Conservation (phyloP, 1,140 invertebrate genomes). For the Metopolophium dirhodum region DNA sequence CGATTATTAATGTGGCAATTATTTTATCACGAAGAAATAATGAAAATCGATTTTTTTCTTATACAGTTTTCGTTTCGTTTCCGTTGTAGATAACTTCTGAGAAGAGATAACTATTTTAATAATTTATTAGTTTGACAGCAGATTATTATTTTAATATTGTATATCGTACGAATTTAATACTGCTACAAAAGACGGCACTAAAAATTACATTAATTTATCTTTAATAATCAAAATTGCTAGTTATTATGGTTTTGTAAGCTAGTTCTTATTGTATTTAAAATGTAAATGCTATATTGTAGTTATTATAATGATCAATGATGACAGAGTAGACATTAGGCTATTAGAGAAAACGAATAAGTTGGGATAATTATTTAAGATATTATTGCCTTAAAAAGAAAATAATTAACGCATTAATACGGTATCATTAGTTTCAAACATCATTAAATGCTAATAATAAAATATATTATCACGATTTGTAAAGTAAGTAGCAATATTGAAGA, state of each 20-base stretch:
- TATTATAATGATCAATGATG: background rate
- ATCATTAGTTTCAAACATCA: background rate
- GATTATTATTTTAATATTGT: conserved; percentile 1
- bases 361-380: background rate
- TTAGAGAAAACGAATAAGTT: background rate
- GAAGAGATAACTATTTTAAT: conserved; percentile 4
- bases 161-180: background rate
- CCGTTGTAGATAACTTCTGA: conserved; percentile 14
- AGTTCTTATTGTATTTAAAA: background rate
- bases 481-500: background rate
- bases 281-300: background rate
- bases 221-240: background rate
- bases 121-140: conserved; percentile 4
- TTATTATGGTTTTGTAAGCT: background rate
- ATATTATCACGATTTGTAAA: background rate
- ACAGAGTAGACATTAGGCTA: background rate
- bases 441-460: background rate
- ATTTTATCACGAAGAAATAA: background rate
- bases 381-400: background rate
- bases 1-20: conserved; percentile 15
- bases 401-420: background rate
- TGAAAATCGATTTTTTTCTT: conserved; percentile 17
- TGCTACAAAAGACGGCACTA: background rate
- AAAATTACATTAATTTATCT: background rate
- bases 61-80: background rate